Evolutionary conservation across 1,140 invertebrate species (phyloP), one percentile per base, ranked within the genome.

Genomic region (Plutomurus gul): DNA sequence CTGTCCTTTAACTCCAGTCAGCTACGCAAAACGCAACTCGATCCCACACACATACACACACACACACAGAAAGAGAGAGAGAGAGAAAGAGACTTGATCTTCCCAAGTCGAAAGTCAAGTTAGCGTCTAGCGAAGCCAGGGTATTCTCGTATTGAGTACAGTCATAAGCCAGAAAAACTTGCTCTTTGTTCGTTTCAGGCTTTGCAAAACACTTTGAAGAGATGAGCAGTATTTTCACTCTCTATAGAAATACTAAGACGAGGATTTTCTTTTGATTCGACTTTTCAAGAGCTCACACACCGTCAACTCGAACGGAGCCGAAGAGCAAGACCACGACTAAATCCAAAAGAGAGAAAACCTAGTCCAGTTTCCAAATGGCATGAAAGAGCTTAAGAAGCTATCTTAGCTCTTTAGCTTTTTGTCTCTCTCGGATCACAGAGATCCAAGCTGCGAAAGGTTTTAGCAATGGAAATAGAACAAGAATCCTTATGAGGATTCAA

Each of bases 371-470:
- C 25, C 25, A 65, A 65, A 65, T 65, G 30, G 56, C 56, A 65
- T 33, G 27, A 65, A 65, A 65, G 56, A 65, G 56, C 56, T 65
- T 65, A 65, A 33, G 36, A 65, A 65, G n/a, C 25, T 25, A 65
- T 65, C 56, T 65, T 65, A 30, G 56, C 56, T 65, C 27, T 65
- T 65, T 65, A 65, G 56, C 56, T 65, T 65, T 60, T 65, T 33
- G 10, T 33, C 27, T 65, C 16, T 25, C 51, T n/a, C 25, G 51
- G 25, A 65, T 65, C 11, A 65, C 27, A 36, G 27, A 65, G 56
- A 30, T 65, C 36, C 36, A n/a, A 65, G 56, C 25, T 65, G 8
- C 25, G 36, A 65, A 30, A 65, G 56, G 13, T 33, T 65, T 49
- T 65, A 25, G 27, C 27, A 25, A 13, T 16, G 25, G 56, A 65